Percentiles rank a stretch among this genome's conserved stretches.
Evolutionary conservation across 2,888 invertebrate genomes (phyloP).

Genomic region (Alloplasta piceator): DNA sequence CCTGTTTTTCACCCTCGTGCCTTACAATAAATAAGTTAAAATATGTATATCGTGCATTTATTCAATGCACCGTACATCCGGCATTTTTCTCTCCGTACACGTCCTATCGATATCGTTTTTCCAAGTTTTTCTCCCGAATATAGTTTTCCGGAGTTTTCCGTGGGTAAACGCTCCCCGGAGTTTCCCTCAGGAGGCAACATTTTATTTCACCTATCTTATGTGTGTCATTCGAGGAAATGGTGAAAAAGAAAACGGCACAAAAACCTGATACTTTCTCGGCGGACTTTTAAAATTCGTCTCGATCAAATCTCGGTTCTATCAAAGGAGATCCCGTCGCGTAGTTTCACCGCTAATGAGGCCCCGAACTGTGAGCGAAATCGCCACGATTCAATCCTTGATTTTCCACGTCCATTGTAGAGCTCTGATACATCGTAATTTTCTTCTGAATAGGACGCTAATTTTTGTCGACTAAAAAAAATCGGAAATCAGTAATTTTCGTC

Average conservation of each 20-base stretch:
- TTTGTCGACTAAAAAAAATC: neutral
- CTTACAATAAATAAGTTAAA: conserved; percentile 14
- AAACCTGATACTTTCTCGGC: too few species aligned
- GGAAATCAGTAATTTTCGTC: conserved; percentile 10
- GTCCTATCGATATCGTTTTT: conserved; percentile 55
- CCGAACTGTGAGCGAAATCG: conserved; percentile 45
- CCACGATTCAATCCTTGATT: conserved; percentile 44
- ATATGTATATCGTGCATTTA: conserved; percentile 16
- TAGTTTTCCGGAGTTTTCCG: neutral
- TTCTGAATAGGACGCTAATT: conserved; percentile 54
- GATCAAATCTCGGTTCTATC: neutral
- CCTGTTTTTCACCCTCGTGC: conserved; percentile 12
- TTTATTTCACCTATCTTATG: conserved; percentile 20
- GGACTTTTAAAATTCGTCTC: neutral
- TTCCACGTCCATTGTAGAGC: conserved; percentile 35
- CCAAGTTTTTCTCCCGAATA: conserved; percentile 15
- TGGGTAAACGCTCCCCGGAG: neutral
- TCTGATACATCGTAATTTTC: conserved; percentile 22
- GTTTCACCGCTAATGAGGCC: conserved; percentile 55
- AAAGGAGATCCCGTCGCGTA: conserved; percentile 51
- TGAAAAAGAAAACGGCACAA: neutral
- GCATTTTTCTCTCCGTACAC: conserved; percentile 46
- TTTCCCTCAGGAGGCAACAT: conserved; percentile 29
- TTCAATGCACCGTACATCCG: conserved; percentile 12
- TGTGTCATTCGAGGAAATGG: neutral